phyloP scores from a whole-genome alignment of 2,888 invertebrate genomes.

The Cantharis lateralis region DNA sequence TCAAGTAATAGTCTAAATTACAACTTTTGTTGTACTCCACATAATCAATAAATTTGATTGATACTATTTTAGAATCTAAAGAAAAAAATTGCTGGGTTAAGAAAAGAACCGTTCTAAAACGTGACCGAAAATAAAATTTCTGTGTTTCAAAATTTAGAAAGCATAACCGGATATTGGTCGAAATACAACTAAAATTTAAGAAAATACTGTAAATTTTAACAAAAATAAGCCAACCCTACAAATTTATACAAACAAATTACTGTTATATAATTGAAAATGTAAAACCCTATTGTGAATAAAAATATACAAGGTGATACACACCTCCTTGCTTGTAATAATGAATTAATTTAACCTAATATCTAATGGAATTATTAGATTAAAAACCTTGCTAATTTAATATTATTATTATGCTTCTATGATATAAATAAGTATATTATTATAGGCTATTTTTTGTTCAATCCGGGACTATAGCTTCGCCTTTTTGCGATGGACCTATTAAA shows the following conservation, averaged over 20 bases:
- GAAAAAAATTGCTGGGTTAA: background rate
- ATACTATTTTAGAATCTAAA: background rate
- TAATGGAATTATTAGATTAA: too few relatives aligned
- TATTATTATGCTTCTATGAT: too few relatives aligned
- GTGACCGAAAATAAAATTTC: background rate
- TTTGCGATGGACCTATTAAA: too few relatives aligned
- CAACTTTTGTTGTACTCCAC: background rate
- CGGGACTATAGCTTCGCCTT: too few relatives aligned
- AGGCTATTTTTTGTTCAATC: too few relatives aligned
- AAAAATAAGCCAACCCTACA: background rate
- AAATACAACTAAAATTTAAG: background rate
- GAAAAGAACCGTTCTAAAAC: background rate
- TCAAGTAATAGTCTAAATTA: background rate
- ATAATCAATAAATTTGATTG: background rate
- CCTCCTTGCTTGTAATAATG: too few relatives aligned
- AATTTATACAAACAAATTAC: background rate
- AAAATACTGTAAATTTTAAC: background rate
- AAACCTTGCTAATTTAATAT: too few relatives aligned
- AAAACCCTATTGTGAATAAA: too few relatives aligned
- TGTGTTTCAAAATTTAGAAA: background rate
- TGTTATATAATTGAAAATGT: too few relatives aligned
- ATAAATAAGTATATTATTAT: too few relatives aligned
- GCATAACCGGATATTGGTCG: background rate
- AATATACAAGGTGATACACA: too few relatives aligned
- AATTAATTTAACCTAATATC: too few relatives aligned